Percentiles rank a stretch among this genome's conserved stretches.
Conservation (phyloP, 2,888 invertebrate genomes). For the Conistra vaccinii region DNA sequence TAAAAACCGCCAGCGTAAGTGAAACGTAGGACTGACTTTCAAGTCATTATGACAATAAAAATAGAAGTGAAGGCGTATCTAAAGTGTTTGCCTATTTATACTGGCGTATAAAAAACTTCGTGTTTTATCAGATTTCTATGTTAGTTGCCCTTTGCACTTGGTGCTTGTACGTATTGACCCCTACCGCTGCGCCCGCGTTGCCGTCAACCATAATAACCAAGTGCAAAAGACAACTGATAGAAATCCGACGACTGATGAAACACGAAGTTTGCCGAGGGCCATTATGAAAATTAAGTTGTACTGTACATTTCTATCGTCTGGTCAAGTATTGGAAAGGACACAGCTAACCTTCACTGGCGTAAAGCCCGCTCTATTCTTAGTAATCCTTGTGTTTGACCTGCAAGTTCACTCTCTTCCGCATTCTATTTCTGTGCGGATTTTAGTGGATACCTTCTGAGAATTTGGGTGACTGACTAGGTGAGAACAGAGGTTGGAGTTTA, state of each 20-base stretch:
- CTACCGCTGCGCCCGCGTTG: no score
- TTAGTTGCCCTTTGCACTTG: no score
- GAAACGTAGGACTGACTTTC: background rate
- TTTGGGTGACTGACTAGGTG: background rate
- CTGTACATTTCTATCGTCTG: constrained; percentile 11
- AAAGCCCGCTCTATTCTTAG: constrained; percentile 51
- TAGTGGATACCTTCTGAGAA: background rate
- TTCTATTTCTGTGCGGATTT: constrained; percentile 35
- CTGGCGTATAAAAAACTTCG: no score
- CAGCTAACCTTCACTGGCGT: constrained; percentile 34
- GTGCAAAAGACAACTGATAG: no score
- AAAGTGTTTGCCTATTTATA: constrained; percentile 18
- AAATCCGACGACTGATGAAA: no score
- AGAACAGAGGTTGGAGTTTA: background rate
- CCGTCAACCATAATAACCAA: no score
- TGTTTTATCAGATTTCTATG: no score
- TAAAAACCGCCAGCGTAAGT: no score
- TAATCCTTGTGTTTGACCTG: constrained; percentile 26
- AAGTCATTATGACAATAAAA: background rate
- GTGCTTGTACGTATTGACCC: no score
- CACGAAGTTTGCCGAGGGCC: no score
- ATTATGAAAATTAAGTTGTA: no score
- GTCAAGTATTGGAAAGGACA: constrained; percentile 45
- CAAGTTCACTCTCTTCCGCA: constrained; percentile 51
- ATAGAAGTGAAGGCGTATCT: constrained; percentile 13